Evolutionary conservation across 2,797 vertebrate species (phyloP), one percentile per base, ranked within the genome.

Genomic region (Glyptemys insculpta): DNA sequence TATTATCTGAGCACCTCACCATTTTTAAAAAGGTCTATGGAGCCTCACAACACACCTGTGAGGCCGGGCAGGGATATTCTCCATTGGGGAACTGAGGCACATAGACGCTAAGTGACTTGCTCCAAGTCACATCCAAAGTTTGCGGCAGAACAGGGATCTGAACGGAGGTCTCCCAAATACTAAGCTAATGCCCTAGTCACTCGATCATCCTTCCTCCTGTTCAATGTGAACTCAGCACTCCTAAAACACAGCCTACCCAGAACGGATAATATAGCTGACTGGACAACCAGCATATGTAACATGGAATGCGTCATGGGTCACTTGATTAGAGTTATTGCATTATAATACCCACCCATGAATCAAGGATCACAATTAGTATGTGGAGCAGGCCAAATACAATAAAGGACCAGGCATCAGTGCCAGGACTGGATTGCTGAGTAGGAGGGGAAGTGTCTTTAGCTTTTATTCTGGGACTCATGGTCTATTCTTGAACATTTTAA

Each of bases 331-430:
- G 59, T 34, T 62, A 16, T 62, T 62, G 59, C 31, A 31, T 62
- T 62, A 31, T 31, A 14, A 31, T 34, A 62, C 31, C 59, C 59
- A 56, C 34, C 15, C 0, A 8, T 7, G 59, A 76, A 88, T 2
- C 0, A 3, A 79, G 83, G 87, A 29, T 0, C 0, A 1, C 8
- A 6, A 62, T 72, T 41, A 41, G 49, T 0, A 2, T 14, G 49
- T 47, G 50, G 82, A 87, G 88, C 12, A 5, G 86, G 79, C n/a
- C 12, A 27, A 56, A 81, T 29, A 49, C 37, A 19, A 37, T 29
- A 31, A 31, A 16, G 27, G 37, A 37, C 53, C 8, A 54, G 54
- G 14, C 15, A 5, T 37, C 37, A 44, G 37, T 79, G 29, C 76
- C 76, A 50, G 12, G 50, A 80, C 9, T 50, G 89, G 62, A 54